Evolutionary conservation across 2,888 invertebrate genomes (phyloP), one percentile per base, ranked within the genome.

Genomic region (Mythimna lalbum): DNA sequence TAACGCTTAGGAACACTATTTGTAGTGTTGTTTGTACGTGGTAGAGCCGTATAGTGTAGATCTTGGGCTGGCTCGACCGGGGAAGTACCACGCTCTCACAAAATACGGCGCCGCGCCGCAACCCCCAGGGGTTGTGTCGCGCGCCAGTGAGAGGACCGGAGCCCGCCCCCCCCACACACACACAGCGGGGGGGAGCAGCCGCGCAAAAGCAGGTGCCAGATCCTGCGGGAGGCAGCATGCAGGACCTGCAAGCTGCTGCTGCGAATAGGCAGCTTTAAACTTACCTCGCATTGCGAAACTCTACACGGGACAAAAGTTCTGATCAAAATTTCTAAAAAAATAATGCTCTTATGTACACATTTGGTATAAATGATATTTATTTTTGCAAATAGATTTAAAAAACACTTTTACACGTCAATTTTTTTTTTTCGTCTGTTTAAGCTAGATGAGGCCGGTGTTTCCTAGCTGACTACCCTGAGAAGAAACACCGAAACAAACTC

Each of bases 31-130:
- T 27, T 27, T 27, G 27, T 17, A 73, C 73, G 74, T 74, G 73
- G 76, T 79, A 79, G 79, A 73, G 79, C 56, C 61, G 27, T 23
- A 27, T 60, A 55, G 19, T 14, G 12, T 21, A 10, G 0, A 47
- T 12, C 19, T 4, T 9, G 80, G 76, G 76, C 76, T 43, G 62
- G 76, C 80, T 76, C 76, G 80, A 53, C 80, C 76, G 76, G 76
- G 76, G 76, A 64, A 78, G 76, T 78, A 78, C 76, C 76, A 60
- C 76, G 65, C 76, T 76, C 76, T 43, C 76, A 79, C 76, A 27
- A 56, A 12, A 39, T 31, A 62, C 57, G 17, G n/a, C 23, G 33
- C 6, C 47, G 17, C 17, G 17, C 17, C 17, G 2, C 43, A 43
- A 17, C 43, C 43, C 17, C 0, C 43, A 17, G 17, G 4, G 23